Evolutionary conservation across 2,113 vertebrate species (phyloP), one percentile per base, ranked within the genome.

Genomic region (Actenoides lindsayi): DNA sequence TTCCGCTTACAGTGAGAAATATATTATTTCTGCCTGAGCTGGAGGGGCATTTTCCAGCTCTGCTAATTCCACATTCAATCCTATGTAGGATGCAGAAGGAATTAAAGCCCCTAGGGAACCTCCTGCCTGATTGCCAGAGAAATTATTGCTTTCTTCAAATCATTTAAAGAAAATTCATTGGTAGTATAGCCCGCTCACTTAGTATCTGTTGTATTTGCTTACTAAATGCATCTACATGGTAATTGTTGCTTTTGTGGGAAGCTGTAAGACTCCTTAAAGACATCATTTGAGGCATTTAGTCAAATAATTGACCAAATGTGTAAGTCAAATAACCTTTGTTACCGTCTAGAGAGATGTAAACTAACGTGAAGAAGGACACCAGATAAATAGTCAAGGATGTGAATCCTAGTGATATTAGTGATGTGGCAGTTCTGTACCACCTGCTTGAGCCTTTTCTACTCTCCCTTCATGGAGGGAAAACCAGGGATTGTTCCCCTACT

Each of bases 41-140:
- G 57, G 56, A 71, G 74, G 62, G 69, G 57, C 69, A 89, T 93
- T 92, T 87, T 57, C 77, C 41, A 91, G 70, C 44, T 84, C 65
- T 57, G 44, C 65, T 96, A 91, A 89, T 94, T 87, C 74, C 57
- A 39, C 41, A 37, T 87, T 92, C 57, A 84, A 7, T 64, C 62
- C 69, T 62, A 25, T 21, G 33, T 15, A 78, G 62, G 60, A 87
- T 89, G 50, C 50, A 81, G 74, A 79, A 79, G 57, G 80, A 94
- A 91, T 95, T 92, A 68, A 93, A 84, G 80, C 94, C 94, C 89
- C 73, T 87, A 87, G 81, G 83, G 80, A 94, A 67, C 73, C 76
- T 91, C 73, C 80, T 93, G 83, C 86, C 41, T 87, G 44, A 65
- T 62, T 93, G 86, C 69, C n/a, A 54, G 67, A 93, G 42, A 84